A percentile compares a stretch with the other conserved stretches of the same genome.
Evolutionary conservation across 2,113 vertebrate species (phyloP).

Genomic region (Dendrocopos noguchii): DNA sequence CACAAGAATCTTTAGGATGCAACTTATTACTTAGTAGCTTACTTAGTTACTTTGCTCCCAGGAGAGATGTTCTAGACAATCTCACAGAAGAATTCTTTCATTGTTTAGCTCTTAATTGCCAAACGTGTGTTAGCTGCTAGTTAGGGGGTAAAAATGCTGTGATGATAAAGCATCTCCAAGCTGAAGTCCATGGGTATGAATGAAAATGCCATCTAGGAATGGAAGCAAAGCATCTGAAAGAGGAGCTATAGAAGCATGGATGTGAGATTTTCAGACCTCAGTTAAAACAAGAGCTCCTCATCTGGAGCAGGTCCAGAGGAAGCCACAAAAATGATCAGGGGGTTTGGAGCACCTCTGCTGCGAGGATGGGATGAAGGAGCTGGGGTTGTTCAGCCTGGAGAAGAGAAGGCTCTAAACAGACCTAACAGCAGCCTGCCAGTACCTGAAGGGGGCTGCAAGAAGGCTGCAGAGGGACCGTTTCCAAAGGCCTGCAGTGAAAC

Average conservation of each 20-base stretch:
- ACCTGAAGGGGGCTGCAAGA: no score
- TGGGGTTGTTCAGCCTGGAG: no score
- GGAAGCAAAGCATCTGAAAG: neutral
- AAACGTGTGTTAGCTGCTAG: neutral
- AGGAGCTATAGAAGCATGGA: neutral
- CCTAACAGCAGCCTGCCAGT: no score
- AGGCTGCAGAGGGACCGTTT: no score
- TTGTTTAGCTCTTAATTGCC: neutral
- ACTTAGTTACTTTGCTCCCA: neutral
- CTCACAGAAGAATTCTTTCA: neutral
- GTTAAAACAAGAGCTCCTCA: neutral
- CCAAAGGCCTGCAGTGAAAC: no score
- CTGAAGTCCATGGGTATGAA: neutral
- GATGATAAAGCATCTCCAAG: neutral
- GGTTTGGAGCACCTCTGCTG: no score
- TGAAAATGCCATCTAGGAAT: neutral
- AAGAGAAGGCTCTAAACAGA: no score
- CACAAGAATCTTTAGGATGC: neutral
- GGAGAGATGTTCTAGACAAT: neutral
- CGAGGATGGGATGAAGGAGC: no score
- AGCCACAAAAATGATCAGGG: no score
- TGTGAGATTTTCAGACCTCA: neutral
- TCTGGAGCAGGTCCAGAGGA: no score
- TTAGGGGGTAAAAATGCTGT: neutral
- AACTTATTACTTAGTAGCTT: neutral